These are phyloP conservation scores for Eulemur macaco DNA, from an alignment of 2,113 vertebrate species.

Conservation along the genomic window DNA sequence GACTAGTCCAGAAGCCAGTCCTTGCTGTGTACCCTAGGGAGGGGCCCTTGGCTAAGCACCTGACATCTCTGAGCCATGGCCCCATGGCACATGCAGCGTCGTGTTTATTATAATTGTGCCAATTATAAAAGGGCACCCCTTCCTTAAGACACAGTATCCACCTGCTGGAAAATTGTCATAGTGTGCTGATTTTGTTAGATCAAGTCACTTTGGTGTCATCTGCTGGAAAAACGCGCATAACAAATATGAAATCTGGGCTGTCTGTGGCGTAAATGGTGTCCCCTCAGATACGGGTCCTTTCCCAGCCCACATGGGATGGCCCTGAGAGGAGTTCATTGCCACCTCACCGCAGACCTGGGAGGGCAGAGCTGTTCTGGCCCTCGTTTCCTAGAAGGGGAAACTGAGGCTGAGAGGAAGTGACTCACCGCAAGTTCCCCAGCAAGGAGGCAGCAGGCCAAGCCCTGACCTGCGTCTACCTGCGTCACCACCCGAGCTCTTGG, in stretches of 20 bases:
- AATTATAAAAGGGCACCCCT: neutral
- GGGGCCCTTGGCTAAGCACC: neutral
- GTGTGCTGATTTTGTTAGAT: neutral
- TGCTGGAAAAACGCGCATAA: neutral
- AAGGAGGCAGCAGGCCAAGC: neutral
- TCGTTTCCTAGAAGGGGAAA: neutral
- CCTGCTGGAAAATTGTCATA: fast-evolving
- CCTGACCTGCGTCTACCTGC: neutral
- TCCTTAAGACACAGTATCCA: neutral
- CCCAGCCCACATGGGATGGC: neutral
- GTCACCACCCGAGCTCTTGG: neutral
- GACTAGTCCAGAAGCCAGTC: neutral
- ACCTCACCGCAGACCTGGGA: neutral
- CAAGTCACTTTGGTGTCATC: neutral
- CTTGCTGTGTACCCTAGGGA: neutral
- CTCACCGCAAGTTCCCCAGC: neutral
- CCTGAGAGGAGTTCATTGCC: neutral
- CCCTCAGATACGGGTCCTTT: neutral
- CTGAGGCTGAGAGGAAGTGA: neutral
- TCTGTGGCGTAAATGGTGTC: fast-evolving
- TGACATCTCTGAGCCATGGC: fast-evolving
- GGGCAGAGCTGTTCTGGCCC: neutral
- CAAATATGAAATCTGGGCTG: neutral
- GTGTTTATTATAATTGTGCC: neutral
- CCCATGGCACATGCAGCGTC: fast-evolving